phyloP scores from a whole-genome alignment of 2,888 invertebrate genomes.

The Selenia dentaria region DNA sequence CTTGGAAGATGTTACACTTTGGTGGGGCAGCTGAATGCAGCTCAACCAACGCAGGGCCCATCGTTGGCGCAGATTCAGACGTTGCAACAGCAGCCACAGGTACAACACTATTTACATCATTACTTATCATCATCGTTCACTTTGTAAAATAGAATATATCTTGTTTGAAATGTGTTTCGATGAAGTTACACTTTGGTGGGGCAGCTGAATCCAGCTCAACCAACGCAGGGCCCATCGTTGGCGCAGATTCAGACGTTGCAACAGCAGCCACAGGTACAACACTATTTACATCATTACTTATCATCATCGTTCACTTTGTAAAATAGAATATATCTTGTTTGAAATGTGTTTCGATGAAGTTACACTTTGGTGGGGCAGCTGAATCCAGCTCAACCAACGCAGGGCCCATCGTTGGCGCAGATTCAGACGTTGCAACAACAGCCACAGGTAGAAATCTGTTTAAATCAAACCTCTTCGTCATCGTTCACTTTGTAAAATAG shows the following conservation, averaged over 20 bases:
- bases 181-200: conserved; percentile 64
- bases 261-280: conserved; percentile 56
- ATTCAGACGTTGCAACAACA: conserved; percentile 63
- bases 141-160: too few relatives aligned
- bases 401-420: conserved; percentile 48
- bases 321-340: too few relatives aligned
- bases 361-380: conserved; percentile 65
- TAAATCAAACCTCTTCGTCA: too few relatives aligned
- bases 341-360: too few relatives aligned
- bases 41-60: conserved; percentile 47
- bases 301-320: too few relatives aligned
- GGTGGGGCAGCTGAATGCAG: conserved; percentile 60
- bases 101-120: too few relatives aligned
- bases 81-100: conserved; percentile 63
- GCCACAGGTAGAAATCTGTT: conserved; percentile 49
- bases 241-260: conserved; percentile 60
- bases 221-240: conserved; percentile 45
- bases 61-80: conserved; percentile 58
- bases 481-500: too few relatives aligned
- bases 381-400: conserved; percentile 47
- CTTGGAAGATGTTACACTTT: too few relatives aligned
- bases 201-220: conserved; percentile 55
- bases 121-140: too few relatives aligned
- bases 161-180: too few relatives aligned
- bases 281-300: too few relatives aligned